Evolutionary conservation across 2,113 vertebrate genomes (phyloP).

Genomic region (Chaetodon auriga): DNA sequence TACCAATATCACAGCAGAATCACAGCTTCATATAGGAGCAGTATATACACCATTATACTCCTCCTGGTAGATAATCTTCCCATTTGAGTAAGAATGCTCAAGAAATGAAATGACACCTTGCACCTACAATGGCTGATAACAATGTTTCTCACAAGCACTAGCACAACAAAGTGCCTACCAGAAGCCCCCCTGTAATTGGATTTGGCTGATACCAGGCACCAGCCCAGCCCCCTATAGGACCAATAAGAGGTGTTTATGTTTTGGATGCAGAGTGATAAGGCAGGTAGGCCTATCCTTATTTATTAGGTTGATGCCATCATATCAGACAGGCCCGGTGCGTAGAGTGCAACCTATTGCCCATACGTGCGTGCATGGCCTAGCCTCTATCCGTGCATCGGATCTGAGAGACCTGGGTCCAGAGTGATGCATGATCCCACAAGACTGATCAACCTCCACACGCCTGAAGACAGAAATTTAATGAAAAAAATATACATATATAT

Average conservation of each 20-base stretch:
- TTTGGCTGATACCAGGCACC: constrained; percentile 13
- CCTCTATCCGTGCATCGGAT: constrained; percentile 21
- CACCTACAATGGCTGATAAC: not conserved
- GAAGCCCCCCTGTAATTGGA: not conserved
- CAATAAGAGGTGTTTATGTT: constrained; percentile 46
- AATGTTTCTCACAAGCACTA: not conserved
- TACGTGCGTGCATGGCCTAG: constrained; percentile 52
- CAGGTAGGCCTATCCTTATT: constrained; percentile 44
- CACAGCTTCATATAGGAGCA: not conserved
- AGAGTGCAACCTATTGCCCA: constrained; percentile 57
- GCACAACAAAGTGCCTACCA: constrained; percentile 20
- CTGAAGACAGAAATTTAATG: not conserved
- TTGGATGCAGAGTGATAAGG: constrained; percentile 41
- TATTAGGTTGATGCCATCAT: constrained; percentile 73
- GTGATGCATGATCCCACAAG: constrained; percentile 1
- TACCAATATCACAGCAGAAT: not conserved
- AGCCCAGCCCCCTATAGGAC: not conserved
- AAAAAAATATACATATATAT: no score
- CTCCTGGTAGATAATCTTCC: not conserved
- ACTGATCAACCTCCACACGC: not conserved
- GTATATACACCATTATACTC: not conserved
- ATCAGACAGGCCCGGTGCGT: constrained; percentile 56
- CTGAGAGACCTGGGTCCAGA: not conserved
- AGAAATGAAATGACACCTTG: not conserved
- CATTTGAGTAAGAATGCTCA: not conserved